phyloP scores from a whole-genome alignment of 2,888 invertebrate genomes.

The Prosopocoilus inquinatus region DNA sequence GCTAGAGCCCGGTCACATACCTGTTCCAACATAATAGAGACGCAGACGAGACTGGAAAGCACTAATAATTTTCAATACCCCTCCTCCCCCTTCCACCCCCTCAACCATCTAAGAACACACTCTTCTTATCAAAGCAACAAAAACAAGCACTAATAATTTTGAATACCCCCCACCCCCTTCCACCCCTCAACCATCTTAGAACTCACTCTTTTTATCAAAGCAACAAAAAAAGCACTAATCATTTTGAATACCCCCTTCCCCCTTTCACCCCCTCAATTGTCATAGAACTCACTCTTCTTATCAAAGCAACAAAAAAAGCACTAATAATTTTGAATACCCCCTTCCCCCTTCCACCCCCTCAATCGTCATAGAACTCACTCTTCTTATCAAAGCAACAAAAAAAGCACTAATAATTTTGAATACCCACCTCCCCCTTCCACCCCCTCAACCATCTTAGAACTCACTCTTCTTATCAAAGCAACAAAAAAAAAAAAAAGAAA shows the following conservation, averaged over 20 bases:
- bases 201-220: not conserved
- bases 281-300: too few relatives aligned
- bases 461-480: not conserved
- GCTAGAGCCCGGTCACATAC: conserved; percentile 24
- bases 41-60: conserved; percentile 33
- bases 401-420: conserved; percentile 24
- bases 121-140: too few relatives aligned
- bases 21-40: conserved; percentile 31
- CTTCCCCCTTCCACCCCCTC: too few relatives aligned
- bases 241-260: too few relatives aligned
- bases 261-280: too few relatives aligned
- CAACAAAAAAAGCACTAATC: too few relatives aligned
- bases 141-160: too few relatives aligned
- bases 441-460: not conserved
- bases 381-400: too few relatives aligned
- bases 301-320: too few relatives aligned
- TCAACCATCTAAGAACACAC: not conserved
- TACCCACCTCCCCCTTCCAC: conserved; percentile 8
- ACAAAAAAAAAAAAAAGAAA: too few relatives aligned
- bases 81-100: not conserved
- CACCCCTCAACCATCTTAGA: not conserved
- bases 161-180: too few relatives aligned
- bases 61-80: conserved; percentile 21
- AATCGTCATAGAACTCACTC: too few relatives aligned
- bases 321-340: conserved; percentile 20